phyloP scores from a whole-genome alignment of 2,113 vertebrate species.

The Lynx canadensis region DNA sequence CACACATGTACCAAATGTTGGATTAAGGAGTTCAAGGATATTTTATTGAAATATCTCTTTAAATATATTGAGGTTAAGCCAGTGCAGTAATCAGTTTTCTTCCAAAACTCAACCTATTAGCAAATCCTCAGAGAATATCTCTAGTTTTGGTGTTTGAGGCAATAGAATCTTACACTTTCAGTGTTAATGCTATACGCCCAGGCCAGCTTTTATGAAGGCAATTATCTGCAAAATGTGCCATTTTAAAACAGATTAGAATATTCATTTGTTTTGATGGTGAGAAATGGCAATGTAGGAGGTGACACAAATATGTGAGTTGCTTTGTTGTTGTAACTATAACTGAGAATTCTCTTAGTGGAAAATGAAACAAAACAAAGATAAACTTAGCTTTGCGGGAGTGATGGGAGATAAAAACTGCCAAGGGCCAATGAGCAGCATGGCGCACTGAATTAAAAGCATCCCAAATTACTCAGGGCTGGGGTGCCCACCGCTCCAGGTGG shows the following conservation, averaged over 20 bases:
- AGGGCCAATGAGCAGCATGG: background rate
- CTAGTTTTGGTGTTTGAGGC: constrained; percentile 55
- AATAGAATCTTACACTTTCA: constrained; percentile 33
- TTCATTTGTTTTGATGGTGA: constrained; percentile 74
- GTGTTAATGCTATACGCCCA: constrained; percentile 25
- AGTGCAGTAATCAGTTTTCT: constrained; percentile 48
- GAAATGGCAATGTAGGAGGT: constrained; percentile 64
- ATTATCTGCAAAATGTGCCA: constrained; percentile 57
- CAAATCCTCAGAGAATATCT: constrained; percentile 52
- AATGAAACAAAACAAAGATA: background rate
- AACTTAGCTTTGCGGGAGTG: background rate
- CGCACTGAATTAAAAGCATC: background rate
- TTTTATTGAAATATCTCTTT: constrained; percentile 17
- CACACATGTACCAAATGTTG: background rate
- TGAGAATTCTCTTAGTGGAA: constrained; percentile 37
- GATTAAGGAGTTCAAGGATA: background rate
- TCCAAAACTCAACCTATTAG: constrained; percentile 45
- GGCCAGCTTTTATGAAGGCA: constrained; percentile 12
- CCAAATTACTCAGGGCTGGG: background rate
- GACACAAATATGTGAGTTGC: constrained; percentile 19
- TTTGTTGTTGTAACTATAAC: constrained; percentile 28
- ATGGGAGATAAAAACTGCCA: constrained; percentile 37
- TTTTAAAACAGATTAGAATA: constrained; percentile 55
- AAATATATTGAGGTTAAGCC: background rate
- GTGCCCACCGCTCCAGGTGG: background rate